phyloP scores from a whole-genome alignment of 2,888 invertebrate genomes.

The Apoderus coryli region DNA sequence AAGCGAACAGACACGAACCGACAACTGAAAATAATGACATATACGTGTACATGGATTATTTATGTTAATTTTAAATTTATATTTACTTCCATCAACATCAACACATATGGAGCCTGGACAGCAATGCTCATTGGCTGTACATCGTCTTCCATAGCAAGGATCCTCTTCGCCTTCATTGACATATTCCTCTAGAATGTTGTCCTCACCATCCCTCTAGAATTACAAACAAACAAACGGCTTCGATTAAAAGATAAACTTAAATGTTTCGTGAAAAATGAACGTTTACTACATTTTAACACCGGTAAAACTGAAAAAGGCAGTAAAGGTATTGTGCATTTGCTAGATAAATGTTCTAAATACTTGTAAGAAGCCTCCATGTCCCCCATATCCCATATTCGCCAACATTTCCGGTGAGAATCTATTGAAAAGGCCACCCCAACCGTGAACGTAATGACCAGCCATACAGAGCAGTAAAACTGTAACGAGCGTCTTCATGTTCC shows the following conservation, averaged over 20 bases:
- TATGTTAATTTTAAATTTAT: not conserved
- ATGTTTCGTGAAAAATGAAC: too few species aligned
- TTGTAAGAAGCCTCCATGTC: slow-evolving; percentile 43
- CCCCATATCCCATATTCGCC: slow-evolving; percentile 63
- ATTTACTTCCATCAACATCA: slow-evolving; percentile 46
- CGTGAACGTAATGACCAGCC: slow-evolving; percentile 34
- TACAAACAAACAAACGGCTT: slow-evolving; percentile 7
- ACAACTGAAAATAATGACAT: slow-evolving; percentile 34
- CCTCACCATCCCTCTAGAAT: slow-evolving; percentile 26
- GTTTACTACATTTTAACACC: too few species aligned
- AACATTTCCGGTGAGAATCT: slow-evolving; percentile 78
- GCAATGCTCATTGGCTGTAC: slow-evolving; percentile 67
- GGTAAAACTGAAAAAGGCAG: too few species aligned
- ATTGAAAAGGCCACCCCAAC: slow-evolving; percentile 75
- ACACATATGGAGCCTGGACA: slow-evolving; percentile 70
- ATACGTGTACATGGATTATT: too few species aligned
- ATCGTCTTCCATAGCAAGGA: slow-evolving; percentile 63
- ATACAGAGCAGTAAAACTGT: slow-evolving; percentile 26
- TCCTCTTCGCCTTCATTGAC: slow-evolving; percentile 43
- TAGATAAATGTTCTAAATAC: too few species aligned
- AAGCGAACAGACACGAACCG: slow-evolving; percentile 52
- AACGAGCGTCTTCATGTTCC: slow-evolving; percentile 26
- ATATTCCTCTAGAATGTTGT: slow-evolving; percentile 32
- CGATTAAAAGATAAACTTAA: too few species aligned
- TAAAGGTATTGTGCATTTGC: too few species aligned